phyloP scores from a whole-genome alignment of 2,888 invertebrate species.

The Bellardia pandia region DNA sequence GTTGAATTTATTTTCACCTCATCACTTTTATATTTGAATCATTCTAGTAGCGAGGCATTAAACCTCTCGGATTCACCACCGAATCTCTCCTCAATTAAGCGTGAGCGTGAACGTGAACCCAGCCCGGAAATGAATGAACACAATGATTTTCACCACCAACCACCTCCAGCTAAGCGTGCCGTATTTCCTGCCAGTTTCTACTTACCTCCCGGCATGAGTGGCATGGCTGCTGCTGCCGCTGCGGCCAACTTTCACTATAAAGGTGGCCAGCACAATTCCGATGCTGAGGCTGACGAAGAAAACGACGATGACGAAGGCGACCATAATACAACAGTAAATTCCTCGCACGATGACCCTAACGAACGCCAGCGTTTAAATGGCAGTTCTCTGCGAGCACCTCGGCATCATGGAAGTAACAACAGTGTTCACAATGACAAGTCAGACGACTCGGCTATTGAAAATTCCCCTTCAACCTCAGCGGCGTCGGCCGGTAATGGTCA shows the following conservation, averaged over 20 bases:
- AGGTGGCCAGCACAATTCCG: conserved; percentile 76
- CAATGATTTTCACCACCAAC: conserved; percentile 83
- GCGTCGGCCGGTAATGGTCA: conserved; percentile 73
- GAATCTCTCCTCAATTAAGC: conserved; percentile 85
- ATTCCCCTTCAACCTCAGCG: conserved; percentile 79
- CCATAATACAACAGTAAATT: conserved; percentile 76
- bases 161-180: conserved; percentile 86
- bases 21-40: background rate
- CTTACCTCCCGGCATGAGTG: conserved; percentile 78
- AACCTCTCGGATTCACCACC: conserved; percentile 89
- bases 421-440: conserved; percentile 77
- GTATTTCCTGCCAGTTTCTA: conserved; percentile 78
- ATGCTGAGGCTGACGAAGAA: conserved; percentile 78
- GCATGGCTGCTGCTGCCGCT: conserved; percentile 69
- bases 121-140: conserved; percentile 80
- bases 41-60: conserved; percentile 88
- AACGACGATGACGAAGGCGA: conserved; percentile 72
- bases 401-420: conserved; percentile 54
- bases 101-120: conserved; percentile 85
- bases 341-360: conserved; percentile 76
- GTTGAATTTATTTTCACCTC: conserved; percentile 2
- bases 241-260: conserved; percentile 69
- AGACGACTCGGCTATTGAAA: conserved; percentile 82
- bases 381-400: conserved; percentile 61
- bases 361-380: conserved; percentile 77